Evolutionary conservation across 2,797 vertebrate genomes (phyloP).

Genomic region (Microtus agrestis): DNA sequence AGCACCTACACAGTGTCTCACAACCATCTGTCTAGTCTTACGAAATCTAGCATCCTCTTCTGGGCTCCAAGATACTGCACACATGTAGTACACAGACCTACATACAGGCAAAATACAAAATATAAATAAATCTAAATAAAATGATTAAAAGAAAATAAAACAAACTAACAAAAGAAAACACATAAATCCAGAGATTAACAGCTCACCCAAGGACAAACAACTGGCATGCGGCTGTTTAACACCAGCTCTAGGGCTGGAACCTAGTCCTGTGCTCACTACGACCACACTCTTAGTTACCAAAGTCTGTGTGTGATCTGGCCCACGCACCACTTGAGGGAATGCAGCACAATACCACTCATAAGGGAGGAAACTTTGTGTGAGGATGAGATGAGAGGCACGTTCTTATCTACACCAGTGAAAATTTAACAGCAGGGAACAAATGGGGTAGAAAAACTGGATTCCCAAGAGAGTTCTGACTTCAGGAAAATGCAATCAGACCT

Average conservation of each 20-base stretch:
- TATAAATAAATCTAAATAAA: neutral
- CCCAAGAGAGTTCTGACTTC: neutral
- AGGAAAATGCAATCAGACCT: neutral
- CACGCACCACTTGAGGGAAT: neutral
- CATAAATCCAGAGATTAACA: neutral
- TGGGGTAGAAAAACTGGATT: conserved; percentile 54
- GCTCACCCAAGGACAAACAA: neutral
- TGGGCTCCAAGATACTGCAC: neutral
- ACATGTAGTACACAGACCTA: neutral
- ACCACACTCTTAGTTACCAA: neutral
- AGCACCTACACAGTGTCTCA: neutral
- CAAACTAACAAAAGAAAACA: neutral
- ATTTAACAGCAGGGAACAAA: conserved; percentile 19
- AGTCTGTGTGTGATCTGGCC: neutral
- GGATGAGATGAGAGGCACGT: neutral
- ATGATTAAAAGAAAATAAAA: neutral
- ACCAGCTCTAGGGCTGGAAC: neutral
- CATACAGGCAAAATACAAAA: neutral
- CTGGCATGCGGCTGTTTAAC: neutral
- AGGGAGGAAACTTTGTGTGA: neutral
- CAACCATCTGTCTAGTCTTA: neutral
- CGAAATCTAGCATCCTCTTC: neutral
- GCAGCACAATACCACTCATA: neutral
- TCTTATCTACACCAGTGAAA: neutral
- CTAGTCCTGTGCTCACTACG: neutral